These are phyloP conservation scores for Porites lobata DNA, from an alignment of 92 coral and sea anemone genomes.

Conservation along the genomic window DNA sequence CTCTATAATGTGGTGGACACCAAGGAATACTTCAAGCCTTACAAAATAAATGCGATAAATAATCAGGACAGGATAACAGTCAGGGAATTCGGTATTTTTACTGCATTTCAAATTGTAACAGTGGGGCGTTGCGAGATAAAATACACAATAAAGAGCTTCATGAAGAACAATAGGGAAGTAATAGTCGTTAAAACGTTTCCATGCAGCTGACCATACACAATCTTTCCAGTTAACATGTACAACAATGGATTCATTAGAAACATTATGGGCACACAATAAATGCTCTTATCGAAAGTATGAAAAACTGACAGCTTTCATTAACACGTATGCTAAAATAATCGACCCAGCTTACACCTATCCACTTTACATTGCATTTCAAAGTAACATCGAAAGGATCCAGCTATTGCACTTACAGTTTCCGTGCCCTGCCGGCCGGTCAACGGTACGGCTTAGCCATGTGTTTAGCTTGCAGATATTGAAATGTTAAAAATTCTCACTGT, in stretches of 20 bases:
- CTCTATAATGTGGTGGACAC: background rate
- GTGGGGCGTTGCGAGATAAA: constrained; percentile 19
- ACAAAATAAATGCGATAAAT: background rate
- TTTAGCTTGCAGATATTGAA: no score
- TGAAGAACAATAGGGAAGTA: constrained; percentile 28
- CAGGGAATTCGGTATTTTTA: constrained; percentile 20
- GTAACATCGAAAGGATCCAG: background rate
- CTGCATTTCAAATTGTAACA: constrained; percentile 22
- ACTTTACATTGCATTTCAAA: constrained; percentile 43
- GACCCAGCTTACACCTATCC: constrained; percentile 40
- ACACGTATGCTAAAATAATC: constrained; percentile 30
- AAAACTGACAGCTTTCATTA: constrained; percentile 54
- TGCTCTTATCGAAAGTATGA: constrained; percentile 37
- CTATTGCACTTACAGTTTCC: no score
- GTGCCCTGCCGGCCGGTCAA: no score
- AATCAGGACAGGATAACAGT: background rate
- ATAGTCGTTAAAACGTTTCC: constrained; percentile 12
- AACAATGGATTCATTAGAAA: constrained; percentile 49
- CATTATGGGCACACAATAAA: constrained; percentile 32
- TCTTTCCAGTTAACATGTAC: constrained; percentile 1
- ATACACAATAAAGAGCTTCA: constrained; percentile 18
- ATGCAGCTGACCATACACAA: constrained; percentile 44
- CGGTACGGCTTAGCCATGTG: no score
- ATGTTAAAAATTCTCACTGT: no score
- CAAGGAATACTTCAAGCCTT: background rate